Base-by-base conservation (phyloP, 2,888 invertebrate species). In the Apamea crenata region DNA sequence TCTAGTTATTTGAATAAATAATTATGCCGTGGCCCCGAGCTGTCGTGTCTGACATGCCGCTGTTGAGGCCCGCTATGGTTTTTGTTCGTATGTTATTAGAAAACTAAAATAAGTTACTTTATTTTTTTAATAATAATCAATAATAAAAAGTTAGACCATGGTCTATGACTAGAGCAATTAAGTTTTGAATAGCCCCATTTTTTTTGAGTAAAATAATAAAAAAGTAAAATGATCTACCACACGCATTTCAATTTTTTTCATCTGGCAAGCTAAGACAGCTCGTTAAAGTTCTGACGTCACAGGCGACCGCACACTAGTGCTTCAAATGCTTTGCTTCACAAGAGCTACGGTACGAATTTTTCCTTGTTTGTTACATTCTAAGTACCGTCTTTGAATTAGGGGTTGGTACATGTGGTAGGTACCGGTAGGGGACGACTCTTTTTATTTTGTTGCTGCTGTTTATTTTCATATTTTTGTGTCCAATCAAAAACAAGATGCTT, bases 341-440 rank as follows among this genome's bases (percentile, higher is more conserved):
- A 85, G 87, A 74, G 74, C 47, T 40, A 56, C 72, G 83, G 68
- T 44, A 83, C 78, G 69, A 86, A 74, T 76, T 86, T 61, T 75
- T 83, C 87, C 84, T 83, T 83, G 83, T 86, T 83, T 83, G 83
- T 84, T 84, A 86, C 83, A 78, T 68, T 83, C 47, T 80, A 82
- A 85, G 84, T 78, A 29, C 72, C 66, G 69, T 56, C 86, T 86
- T 85, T 85, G 83, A 86, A 78, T 86, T 76, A 83, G 67, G 78
- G 86, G 70, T 67, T 44, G 59, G 63, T 70, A 66, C 68, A 69
- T 65, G 67, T 68, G 72, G 66, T 65, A 82, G 70, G 63, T 76
- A 32, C 25, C 36, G 47, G n/a, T 25, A 70, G 70, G 75, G 72
- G 73, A 47, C n/a, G 44, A 16, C 40, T 66, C 25, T 73, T 75